phyloP scores from a whole-genome alignment of 2,797 vertebrate genomes.

The Melopsittacus undulatus region DNA sequence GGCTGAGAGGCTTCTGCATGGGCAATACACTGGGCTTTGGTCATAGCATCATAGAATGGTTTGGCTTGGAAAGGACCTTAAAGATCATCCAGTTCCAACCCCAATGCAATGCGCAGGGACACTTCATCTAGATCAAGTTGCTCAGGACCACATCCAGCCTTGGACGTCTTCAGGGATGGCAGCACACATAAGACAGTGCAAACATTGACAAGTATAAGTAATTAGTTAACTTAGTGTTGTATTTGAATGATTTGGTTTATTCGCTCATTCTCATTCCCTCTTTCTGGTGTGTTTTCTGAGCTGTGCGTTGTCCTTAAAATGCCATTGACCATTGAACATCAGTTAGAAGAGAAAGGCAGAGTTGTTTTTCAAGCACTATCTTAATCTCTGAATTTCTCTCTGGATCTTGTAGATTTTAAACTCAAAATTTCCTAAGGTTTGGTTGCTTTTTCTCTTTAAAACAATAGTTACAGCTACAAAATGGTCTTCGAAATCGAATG shows the following conservation, averaged over 20 bases:
- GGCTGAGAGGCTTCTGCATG: not conserved
- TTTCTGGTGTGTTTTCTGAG: not conserved
- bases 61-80: not conserved
- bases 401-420: not conserved
- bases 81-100: not conserved
- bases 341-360: not conserved
- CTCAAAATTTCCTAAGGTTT: not conserved
- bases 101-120: not conserved
- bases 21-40: accelerated
- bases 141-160: not conserved
- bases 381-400: not conserved
- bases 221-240: not conserved
- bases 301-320: not conserved
- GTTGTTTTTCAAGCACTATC: not conserved
- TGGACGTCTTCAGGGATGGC: not conserved
- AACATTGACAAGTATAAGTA: not conserved
- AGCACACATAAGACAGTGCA: not conserved
- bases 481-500: not conserved
- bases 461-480: not conserved
- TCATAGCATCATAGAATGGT: not conserved
- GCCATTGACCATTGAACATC: not conserved
- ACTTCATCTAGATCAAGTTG: not conserved
- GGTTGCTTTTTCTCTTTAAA: not conserved
- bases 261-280: not conserved
- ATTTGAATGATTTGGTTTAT: not conserved